Percentiles rank a stretch among this genome's conserved stretches.
phyloP scores from a whole-genome alignment of 2,888 invertebrate species.

The Dromius quadrimaculatus region DNA sequence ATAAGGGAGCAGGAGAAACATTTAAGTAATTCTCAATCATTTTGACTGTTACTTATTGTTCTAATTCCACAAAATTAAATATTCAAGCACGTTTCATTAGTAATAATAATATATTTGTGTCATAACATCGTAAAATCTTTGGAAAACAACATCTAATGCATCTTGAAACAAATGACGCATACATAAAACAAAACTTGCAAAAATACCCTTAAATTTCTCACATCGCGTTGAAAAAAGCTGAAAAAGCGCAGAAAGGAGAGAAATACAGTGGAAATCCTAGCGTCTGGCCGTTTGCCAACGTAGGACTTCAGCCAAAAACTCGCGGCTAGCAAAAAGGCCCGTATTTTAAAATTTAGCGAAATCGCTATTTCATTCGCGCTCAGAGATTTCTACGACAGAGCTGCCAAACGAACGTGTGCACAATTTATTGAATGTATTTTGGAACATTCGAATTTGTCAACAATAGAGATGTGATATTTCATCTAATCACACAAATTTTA shows the following conservation, averaged over 20 bases:
- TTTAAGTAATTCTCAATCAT: too few species aligned
- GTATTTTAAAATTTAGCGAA: conserved; percentile 47
- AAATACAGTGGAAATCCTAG: conserved; percentile 25
- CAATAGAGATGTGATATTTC: conserved; percentile 16
- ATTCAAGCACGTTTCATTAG: too few species aligned
- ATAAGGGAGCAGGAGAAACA: too few species aligned
- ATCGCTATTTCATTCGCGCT: conserved; percentile 46
- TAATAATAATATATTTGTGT: too few species aligned
- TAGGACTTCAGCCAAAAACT: conserved; percentile 27
- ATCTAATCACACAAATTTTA: too few species aligned
- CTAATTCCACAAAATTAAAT: too few species aligned
- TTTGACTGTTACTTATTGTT: too few species aligned
- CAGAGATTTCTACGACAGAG: conserved; percentile 27
- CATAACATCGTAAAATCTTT: background rate
- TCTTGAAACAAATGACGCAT: conserved; percentile 40
- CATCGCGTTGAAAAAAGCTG: conserved; percentile 16
- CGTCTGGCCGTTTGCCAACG: conserved; percentile 17
- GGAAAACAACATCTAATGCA: conserved; percentile 32
- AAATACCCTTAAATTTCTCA: conserved; percentile 41
- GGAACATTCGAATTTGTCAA: conserved; percentile 30
- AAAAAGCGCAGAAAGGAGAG: conserved; percentile 31
- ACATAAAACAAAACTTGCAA: conserved; percentile 39
- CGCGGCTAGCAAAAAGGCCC: conserved; percentile 32
- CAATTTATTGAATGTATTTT: conserved; percentile 29
- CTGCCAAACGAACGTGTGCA: conserved; percentile 13